Evolutionary conservation across 2,888 invertebrate genomes (phyloP).

Genomic region (Sympetrum striolatum): DNA sequence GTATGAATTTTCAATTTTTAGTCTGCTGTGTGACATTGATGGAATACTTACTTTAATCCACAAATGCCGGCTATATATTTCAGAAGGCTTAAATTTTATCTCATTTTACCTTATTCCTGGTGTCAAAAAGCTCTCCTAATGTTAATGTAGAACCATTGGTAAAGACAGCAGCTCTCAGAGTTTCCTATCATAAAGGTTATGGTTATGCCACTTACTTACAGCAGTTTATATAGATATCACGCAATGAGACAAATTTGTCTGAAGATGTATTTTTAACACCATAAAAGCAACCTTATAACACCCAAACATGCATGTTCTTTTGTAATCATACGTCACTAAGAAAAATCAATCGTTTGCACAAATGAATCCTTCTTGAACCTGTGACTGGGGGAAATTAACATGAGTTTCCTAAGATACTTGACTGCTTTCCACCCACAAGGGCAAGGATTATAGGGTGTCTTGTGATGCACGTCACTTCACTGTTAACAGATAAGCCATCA

Average conservation of each 20-base stretch:
- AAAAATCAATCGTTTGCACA: not conserved
- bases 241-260: constrained; percentile 2
- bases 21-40: not conserved
- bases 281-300: constrained; percentile 21
- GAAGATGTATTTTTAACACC: not conserved
- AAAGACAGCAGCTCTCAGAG: not conserved
- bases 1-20: not conserved
- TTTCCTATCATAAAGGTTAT: not conserved
- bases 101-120: not conserved
- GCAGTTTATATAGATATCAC: constrained; percentile 19
- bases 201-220: constrained; percentile 1
- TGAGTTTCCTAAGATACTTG: not conserved
- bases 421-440: constrained; percentile 19
- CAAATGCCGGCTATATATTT: not conserved
- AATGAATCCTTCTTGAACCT: not conserved
- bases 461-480: not conserved
- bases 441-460: not conserved
- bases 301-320: constrained; percentile 11
- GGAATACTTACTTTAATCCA: not conserved
- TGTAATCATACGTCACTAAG: not conserved
- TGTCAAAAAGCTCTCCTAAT: not conserved
- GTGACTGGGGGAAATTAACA: not conserved
- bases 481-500: not conserved
- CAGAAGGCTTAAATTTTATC: not conserved
- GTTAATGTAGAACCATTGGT: not conserved